Evolutionary conservation across 37 sponge, comb jelly and placozoan species (phyloP), one percentile per base, ranked within the genome.

Genomic region (Haliclona indistincta): DNA sequence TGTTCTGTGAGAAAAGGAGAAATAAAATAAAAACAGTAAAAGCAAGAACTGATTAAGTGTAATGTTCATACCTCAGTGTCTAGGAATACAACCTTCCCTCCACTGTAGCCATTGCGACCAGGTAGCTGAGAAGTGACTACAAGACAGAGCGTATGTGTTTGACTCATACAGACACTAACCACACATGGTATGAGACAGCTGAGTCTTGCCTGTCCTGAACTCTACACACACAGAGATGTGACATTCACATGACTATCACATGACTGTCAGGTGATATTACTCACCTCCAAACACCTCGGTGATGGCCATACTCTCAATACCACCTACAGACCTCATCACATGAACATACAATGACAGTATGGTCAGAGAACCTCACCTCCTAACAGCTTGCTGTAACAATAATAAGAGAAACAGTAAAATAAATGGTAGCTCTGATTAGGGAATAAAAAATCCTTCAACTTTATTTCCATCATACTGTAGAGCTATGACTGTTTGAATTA

Each of bases 281-380:
- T 61, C 41, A 93, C 94, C 94, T 80, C 99, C 99, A 80, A 99
- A 99, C 33, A 88, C 93, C 85, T 99, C 99, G 49, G 99, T 99
- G 55, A 99, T 99, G 19, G 96, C 69, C 99, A 99, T 99, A 56
- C 99, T 99, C 60, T 99, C 99, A 41, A 99, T 79, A 26, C 99
- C 99, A 54, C 99, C 96, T 88, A 61, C 68, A 66, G 56, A 63
- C 25, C 70, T 34, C 28, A 15, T 47, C 10, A 47, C 51, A 47
- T 47, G 51, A 17, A 47, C 7, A n/a, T 26, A 15, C 10, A 26
- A 23, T 15, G 10, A 70, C 47, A 28, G 35, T 8, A 22, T 8
- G 28, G 6, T 19, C 13, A 1, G 25, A 38, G 4, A 4, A 30
- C 52, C 74, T 38, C 11, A 86, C 87, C 93, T 78, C 92, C 92